phyloP scores from a whole-genome alignment of 2,888 invertebrate genomes.

The Venusia cambrica region DNA sequence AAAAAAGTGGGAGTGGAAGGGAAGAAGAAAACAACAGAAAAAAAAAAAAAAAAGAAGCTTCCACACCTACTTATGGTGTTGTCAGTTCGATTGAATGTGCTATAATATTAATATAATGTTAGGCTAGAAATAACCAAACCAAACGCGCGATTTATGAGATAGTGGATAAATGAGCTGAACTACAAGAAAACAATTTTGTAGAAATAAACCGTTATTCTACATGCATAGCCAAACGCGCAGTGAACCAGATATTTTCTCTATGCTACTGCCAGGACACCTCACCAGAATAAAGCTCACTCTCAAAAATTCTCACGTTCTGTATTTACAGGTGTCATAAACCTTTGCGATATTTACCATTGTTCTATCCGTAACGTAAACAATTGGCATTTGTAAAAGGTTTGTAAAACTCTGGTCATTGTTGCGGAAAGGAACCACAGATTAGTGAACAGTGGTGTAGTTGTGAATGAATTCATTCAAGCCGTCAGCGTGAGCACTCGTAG shows the following conservation, averaged over 20 bases:
- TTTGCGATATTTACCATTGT: conserved; percentile 73
- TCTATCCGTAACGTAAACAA: conserved; percentile 69
- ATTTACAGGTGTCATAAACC: conserved; percentile 71
- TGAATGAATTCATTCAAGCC: conserved; percentile 54
- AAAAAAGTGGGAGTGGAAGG: too few species aligned
- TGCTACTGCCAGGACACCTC: conserved; percentile 17
- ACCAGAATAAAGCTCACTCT: conserved; percentile 59
- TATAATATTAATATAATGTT: too few species aligned
- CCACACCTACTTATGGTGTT: too few species aligned
- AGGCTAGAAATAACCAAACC: too few species aligned
- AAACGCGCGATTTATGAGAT: too few species aligned
- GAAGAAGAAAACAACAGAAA: too few species aligned
- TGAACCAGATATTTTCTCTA: conserved; percentile 1
- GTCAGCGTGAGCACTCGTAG: conserved; percentile 47
- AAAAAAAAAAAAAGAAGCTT: too few species aligned
- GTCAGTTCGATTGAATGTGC: too few species aligned
- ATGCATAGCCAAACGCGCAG: conserved; percentile 20
- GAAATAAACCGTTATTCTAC: too few species aligned
- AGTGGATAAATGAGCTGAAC: too few species aligned
- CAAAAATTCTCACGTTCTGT: conserved; percentile 74
- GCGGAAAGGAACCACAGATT: conserved; percentile 22
- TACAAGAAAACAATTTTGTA: too few species aligned
- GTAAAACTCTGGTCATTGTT: conserved; percentile 47
- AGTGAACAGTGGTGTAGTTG: conserved; percentile 30
- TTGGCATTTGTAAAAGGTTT: conserved; percentile 51